Conservation (phyloP, 2,113 vertebrate species). For the Desmodus rotundus region DNA sequence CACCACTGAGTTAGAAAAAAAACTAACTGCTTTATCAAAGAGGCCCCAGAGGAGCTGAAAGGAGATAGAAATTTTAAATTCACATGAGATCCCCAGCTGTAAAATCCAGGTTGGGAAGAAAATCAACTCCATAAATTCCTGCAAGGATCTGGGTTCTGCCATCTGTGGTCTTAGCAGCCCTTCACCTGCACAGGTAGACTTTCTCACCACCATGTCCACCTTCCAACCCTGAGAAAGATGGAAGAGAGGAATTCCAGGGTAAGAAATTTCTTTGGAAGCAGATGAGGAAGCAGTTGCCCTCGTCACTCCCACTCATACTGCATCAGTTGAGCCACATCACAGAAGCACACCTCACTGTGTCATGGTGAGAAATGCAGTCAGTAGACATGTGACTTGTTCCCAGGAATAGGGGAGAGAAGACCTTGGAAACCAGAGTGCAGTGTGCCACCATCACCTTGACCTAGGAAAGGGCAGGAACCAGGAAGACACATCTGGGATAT, state of each 20-base stretch:
- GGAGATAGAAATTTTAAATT: background rate
- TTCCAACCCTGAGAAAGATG: background rate
- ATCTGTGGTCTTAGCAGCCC: background rate
- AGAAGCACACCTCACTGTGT: background rate
- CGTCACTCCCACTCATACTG: rapidly evolving
- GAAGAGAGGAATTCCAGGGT: too few species aligned
- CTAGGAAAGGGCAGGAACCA: background rate
- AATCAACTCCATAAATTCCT: background rate
- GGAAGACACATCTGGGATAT: background rate
- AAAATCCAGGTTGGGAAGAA: background rate
- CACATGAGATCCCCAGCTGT: background rate
- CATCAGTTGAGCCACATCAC: background rate
- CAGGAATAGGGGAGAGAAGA: background rate
- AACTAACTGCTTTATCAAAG: too few species aligned
- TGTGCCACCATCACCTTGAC: background rate
- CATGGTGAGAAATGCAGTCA: background rate
- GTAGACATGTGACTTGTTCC: background rate
- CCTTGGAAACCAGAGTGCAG: background rate
- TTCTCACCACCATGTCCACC: background rate
- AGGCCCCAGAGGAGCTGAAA: background rate
- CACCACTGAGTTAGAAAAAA: background rate
- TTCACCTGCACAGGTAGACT: background rate
- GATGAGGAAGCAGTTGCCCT: background rate
- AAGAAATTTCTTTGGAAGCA: background rate
- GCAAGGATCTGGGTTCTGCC: background rate